A percentile compares a stretch with the other conserved stretches of the same genome.
phyloP scores from a whole-genome alignment of 2,797 vertebrate species.

The Pseudocheirus occidentalis region DNA sequence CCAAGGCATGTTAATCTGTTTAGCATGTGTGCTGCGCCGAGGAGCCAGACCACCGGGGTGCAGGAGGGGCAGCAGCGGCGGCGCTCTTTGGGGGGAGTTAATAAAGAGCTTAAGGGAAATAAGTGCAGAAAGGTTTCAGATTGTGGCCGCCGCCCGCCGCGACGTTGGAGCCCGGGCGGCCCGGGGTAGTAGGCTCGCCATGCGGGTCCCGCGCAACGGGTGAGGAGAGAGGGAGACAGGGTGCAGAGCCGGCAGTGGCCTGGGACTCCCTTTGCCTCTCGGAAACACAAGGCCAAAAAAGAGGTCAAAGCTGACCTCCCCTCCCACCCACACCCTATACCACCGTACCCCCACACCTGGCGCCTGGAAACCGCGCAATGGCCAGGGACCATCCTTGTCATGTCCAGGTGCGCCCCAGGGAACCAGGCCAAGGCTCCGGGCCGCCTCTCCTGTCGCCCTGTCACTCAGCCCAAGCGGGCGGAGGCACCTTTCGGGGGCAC shows the following conservation, averaged over 20 bases:
- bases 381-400: neutral
- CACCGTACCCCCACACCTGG: neutral
- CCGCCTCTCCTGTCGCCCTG: neutral
- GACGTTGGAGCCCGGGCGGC: constrained; percentile 5
- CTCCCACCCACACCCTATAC: too few species aligned
- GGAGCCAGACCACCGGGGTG: constrained; percentile 87
- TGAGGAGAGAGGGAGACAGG: neutral
- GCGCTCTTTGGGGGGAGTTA: constrained; percentile 82
- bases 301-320: neutral
- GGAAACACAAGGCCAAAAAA: neutral
- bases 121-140: constrained; percentile 73
- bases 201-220: neutral
- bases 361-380: neutral
- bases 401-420: neutral
- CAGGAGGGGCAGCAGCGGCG: constrained; percentile 82
- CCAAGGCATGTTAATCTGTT: constrained; percentile 92
- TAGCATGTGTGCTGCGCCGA: constrained; percentile 90
- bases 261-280: neutral
- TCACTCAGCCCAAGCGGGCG: neutral
- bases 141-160: constrained; percentile 30
- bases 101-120: constrained; percentile 83
- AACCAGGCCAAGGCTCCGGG: neutral
- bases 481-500: neutral
- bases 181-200: constrained; percentile 10
- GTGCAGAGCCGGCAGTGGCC: neutral